Conservation (phyloP, 2,113 vertebrate species). For the Rafetus swinhoei region DNA sequence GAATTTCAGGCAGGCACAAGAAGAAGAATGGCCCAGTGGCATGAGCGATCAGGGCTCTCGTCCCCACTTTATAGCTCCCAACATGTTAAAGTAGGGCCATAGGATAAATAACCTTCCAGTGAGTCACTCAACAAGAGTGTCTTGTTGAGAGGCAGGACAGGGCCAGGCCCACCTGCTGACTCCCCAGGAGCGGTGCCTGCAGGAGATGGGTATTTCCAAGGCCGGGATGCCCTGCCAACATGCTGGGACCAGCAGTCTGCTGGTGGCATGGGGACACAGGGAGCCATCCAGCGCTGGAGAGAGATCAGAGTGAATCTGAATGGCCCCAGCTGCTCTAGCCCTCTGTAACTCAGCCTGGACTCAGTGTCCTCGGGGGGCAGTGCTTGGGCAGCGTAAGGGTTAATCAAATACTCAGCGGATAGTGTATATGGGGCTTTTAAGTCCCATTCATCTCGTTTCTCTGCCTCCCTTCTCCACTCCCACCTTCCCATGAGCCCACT, state of each 20-base stretch:
- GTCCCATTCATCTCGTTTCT: conserved; percentile 22
- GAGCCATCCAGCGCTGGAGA: not conserved
- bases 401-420: not conserved
- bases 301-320: not conserved
- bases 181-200: no score
- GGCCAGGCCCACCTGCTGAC: not conserved
- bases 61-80: not conserved
- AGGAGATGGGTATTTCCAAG: not conserved
- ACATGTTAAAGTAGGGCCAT: not conserved
- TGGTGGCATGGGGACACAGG: not conserved
- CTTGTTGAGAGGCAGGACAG: not conserved
- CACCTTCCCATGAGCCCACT: conserved; percentile 36
- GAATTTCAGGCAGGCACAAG: not conserved
- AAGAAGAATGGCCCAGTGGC: not conserved
- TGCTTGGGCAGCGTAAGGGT: not conserved
- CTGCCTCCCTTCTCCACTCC: conserved; percentile 31
- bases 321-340: not conserved
- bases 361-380: not conserved
- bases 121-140: not conserved
- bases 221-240: not conserved
- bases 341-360: not conserved
- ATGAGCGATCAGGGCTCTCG: not conserved
- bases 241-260: not conserved
- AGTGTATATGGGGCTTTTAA: not conserved
- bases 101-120: not conserved